These are phyloP conservation scores for Oasisia sp. DNA, from an alignment of 2,888 invertebrate genomes.

Conservation along the genomic window DNA sequence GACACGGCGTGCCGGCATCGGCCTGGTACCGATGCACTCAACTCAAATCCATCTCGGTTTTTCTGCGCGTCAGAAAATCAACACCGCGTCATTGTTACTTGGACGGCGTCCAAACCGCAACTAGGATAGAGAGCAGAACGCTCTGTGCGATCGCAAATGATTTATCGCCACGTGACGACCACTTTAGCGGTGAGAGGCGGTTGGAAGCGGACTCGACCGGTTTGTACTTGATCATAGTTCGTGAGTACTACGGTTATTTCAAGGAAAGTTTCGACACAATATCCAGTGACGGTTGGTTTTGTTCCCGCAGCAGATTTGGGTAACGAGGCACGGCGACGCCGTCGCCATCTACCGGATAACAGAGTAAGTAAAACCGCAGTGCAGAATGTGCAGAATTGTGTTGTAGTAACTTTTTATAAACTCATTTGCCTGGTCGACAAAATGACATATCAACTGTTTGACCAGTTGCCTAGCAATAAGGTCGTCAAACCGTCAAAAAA, in stretches of 20 bases:
- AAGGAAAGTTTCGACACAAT: background rate
- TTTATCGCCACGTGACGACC: background rate
- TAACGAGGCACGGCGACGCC: background rate
- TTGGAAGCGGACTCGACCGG: background rate
- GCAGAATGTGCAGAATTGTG: too few species aligned
- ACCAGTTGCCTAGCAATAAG: too few species aligned
- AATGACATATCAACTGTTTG: too few species aligned
- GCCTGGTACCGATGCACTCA: background rate
- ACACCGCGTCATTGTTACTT: background rate
- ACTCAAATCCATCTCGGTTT: background rate
- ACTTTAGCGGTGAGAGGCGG: background rate
- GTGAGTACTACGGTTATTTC: background rate
- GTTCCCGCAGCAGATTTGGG: background rate
- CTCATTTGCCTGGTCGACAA: too few species aligned
- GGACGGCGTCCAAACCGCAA: constrained; percentile 6
- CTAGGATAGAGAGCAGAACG: background rate
- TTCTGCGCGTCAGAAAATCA: background rate
- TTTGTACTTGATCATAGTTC: background rate
- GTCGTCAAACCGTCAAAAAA: too few species aligned
- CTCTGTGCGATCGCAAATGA: background rate
- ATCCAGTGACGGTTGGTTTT: background rate
- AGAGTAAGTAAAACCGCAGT: background rate
- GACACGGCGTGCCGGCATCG: background rate
- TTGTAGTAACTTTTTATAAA: too few species aligned
- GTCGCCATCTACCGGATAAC: constrained; percentile 1